Evolutionary conservation across 2,888 invertebrate species (phyloP).

Genomic region (Charanyca ferruginea): DNA sequence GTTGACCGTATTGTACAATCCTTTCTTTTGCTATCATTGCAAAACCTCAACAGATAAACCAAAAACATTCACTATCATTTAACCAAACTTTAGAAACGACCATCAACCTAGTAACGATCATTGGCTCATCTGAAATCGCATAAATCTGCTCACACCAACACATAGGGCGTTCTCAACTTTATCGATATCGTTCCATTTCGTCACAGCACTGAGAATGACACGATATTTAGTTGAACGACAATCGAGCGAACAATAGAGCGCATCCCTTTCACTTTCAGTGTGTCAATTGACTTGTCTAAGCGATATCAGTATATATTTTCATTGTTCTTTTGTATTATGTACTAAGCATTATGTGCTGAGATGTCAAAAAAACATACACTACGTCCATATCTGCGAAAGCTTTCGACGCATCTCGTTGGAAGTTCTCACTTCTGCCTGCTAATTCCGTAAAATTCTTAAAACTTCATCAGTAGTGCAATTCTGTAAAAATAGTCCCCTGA

Average conservation of each 20-base stretch:
- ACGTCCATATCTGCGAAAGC: neutral
- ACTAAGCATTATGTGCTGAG: conserved; percentile 6
- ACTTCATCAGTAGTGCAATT: no score
- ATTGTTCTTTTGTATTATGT: conserved; percentile 63
- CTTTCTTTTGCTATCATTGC: neutral
- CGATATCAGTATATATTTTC: conserved; percentile 62
- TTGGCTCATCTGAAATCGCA: conserved; percentile 46
- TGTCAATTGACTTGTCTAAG: conserved; percentile 82
- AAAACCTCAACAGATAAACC: neutral
- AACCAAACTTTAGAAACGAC: neutral
- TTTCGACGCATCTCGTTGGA: neutral
- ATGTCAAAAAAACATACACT: conserved; percentile 20
- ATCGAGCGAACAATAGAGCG: conserved; percentile 77
- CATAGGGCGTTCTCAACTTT: conserved; percentile 70
- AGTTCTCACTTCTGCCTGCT: no score
- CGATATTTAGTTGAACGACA: conserved; percentile 85
- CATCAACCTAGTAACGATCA: conserved; percentile 24
- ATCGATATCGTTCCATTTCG: conserved; percentile 78
- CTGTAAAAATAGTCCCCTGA: neutral
- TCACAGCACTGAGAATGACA: conserved; percentile 86
- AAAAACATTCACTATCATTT: conserved; percentile 24
- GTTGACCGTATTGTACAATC: no score
- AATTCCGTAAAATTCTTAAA: no score
- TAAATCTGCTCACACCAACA: conserved; percentile 56
- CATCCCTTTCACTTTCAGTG: conserved; percentile 88